A percentile compares a stretch with the other conserved stretches of the same genome.
Conservation (phyloP, 2,797 vertebrate species). For the Ciconia nigra region DNA sequence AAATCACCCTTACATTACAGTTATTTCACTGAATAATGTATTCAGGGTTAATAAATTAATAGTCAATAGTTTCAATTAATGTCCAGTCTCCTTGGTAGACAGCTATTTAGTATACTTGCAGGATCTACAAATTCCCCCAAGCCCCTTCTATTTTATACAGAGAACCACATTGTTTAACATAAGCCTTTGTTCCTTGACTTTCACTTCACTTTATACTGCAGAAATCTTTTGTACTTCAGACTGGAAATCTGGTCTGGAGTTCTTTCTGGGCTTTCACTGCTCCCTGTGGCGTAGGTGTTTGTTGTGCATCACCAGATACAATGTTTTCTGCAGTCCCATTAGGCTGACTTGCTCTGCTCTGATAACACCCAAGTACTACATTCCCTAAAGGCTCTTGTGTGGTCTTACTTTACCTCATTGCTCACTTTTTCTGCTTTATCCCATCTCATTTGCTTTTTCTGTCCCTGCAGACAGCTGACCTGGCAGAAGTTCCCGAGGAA, state of each 20-base stretch:
- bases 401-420: not conserved
- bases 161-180: not conserved
- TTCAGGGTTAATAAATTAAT: not conserved
- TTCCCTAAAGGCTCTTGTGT: not conserved
- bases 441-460: not conserved
- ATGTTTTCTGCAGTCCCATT: not conserved
- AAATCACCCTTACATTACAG: not conserved
- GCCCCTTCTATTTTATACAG: not conserved
- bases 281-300: not conserved
- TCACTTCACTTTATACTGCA: not conserved
- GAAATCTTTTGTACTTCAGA: not conserved
- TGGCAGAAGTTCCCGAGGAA: slow-evolving; percentile 92
- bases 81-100: not conserved
- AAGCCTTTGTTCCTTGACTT: not conserved
- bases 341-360: not conserved
- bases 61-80: not conserved
- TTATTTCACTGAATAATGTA: not conserved
- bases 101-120: not conserved
- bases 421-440: not conserved
- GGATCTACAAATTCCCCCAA: not conserved
- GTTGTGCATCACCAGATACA: not conserved
- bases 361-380: not conserved
- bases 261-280: not conserved
- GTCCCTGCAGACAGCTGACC: slow-evolving; percentile 84
- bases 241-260: not conserved